Evolutionary conservation across 53 echinoderm and acorn worm genomes (phyloP), one percentile per base, ranked within the genome.

Genomic region (Apostichopus leukothele): DNA sequence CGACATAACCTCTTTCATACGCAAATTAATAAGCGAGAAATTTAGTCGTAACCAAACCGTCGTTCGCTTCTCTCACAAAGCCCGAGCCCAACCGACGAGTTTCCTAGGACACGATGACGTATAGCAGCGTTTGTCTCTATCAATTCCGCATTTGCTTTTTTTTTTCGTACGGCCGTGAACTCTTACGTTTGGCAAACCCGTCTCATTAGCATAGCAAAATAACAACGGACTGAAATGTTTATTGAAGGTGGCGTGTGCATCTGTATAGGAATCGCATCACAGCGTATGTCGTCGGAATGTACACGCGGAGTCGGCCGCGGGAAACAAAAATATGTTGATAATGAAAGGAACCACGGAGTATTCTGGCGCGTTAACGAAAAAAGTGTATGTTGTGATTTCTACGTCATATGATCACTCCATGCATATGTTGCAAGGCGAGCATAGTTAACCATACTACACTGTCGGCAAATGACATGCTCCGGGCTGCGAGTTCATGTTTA

Each of bases 81-180:
- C 81, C 39, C 22, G 51, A 81, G 18, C 81, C 51, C 53, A 9
- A 11, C 55, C 81, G 81, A 81, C 21, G 59, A 22, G 81, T 81
- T 81, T 81, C 81, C 81, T 81, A 81, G 81, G 81, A 81, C 81
- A 81, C 60, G 81, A 60, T 81, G 81, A 81, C 81, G 81, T 81
- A 50, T 50, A n/a, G 71, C 71, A 71, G 14, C 81, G 59, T 52
- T 79, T 51, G 79, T 79, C 63, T 71, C 53, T 81, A 81, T 54
- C 55, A 57, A 81, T 81, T 81, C 81, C 55, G 20, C 9, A 57
- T 81, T 81, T 51, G 20, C 9, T 54, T 81, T 81, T n/a, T 81
- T 18, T 81, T 59, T 21, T 14, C 54, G 3, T 14, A 57, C 81
- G 81, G 81, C 81, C 81, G 57, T 81, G 81, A 81, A 81, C 81